Evolutionary conservation across 2,113 vertebrate genomes (phyloP).

Genomic region (Phaethon lepturus): DNA sequence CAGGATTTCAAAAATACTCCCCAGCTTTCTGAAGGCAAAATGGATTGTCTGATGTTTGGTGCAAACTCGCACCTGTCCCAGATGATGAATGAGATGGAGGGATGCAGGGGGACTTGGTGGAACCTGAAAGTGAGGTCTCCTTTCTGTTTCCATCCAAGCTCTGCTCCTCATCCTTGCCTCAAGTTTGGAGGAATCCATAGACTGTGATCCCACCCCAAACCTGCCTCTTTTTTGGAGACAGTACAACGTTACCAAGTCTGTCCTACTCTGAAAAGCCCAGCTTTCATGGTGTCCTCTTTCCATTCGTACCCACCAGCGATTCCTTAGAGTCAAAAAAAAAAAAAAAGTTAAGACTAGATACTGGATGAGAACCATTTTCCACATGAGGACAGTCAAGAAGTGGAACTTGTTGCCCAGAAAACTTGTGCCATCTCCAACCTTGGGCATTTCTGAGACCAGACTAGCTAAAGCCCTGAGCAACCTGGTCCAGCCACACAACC

Average conservation of each 20-base stretch:
- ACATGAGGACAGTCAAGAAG: not conserved
- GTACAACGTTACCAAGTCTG: not conserved
- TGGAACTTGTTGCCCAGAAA: not conserved
- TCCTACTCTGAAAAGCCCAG: not conserved
- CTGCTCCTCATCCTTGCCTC: not conserved
- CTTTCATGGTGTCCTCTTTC: not conserved
- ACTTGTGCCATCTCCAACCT: not conserved
- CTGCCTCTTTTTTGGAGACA: not conserved
- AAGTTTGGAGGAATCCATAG: not conserved
- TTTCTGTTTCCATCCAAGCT: not conserved
- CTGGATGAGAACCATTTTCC: not conserved
- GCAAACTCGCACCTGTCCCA: not conserved
- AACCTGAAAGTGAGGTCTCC: not conserved
- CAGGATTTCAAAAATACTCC: not conserved
- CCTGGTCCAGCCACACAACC: not conserved
- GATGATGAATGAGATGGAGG: not conserved
- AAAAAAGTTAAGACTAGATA: not conserved
- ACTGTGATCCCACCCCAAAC: not conserved
- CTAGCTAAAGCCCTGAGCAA: not conserved
- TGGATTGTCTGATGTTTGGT: not conserved
- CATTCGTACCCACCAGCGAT: not conserved
- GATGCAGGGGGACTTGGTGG: rapidly evolving
- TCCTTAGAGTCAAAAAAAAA: not conserved
- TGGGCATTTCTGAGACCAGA: not conserved
- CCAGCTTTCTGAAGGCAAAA: not conserved